Evolutionary conservation across 2,113 vertebrate species (phyloP), one percentile per base, ranked within the genome.

Genomic region (Gadus chalcogrammus): DNA sequence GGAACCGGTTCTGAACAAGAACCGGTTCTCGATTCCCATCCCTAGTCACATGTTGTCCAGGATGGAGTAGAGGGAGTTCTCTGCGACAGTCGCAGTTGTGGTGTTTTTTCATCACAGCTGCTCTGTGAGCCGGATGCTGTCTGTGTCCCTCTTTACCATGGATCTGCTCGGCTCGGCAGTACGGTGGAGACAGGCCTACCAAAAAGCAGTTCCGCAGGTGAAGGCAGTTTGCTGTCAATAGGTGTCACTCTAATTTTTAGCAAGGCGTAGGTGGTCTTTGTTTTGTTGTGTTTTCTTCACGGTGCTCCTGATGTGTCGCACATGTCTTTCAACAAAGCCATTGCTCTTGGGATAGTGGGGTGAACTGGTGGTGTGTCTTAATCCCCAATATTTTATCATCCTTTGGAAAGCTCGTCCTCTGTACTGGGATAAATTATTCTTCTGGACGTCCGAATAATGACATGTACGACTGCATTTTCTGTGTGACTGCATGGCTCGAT

Each of bases 201-300:
- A 66, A 53, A 53, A 3, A 52, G 12, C 35, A 53, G 15, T 20
- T 75, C 62, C 64, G 52, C 62, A 52, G 67, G 67, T 42, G 74
- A 67, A 53, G 55, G 73, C 20, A 69, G 6, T 16, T 74, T 63
- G 58, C 55, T 31, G n/a, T 69, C 52, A n/a, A 69, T 60, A 9
- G 67, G 67, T 3, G 35, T 70, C 3, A 22, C 67, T 13, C 62
- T 66, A 18, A 66, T 35, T 66, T 66, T 42, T 22, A 66, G 38
- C 24, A 66, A 53, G 18, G 55, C 55, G 67, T 18, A 68, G 27
- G 9, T 68, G 24, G 3, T 56, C 27, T 64, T 16, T 16, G 1
- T 17, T 64, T 16, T 16, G 1, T 17, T 18, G 5, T 1, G 67
- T 68, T 56, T 60, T 68, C 11, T 16, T 68, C 2, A 68, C 28